These are phyloP conservation scores for Otolemur crassicaudatus DNA, from an alignment of 2,797 vertebrate genomes.

Conservation along the genomic window DNA sequence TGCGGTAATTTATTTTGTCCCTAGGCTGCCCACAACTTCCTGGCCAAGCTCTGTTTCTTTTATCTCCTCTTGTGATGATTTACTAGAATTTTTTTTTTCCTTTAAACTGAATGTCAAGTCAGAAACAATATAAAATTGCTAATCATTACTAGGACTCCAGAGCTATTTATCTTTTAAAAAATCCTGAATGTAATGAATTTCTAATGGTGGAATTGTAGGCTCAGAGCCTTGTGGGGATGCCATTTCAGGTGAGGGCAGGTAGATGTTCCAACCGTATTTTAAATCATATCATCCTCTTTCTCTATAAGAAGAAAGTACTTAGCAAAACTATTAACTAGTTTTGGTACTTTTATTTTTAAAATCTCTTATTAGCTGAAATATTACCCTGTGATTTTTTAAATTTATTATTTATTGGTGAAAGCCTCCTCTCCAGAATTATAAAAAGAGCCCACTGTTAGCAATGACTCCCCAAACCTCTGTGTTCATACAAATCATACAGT, in stretches of 20 bases:
- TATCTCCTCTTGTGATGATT: background rate
- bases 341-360: background rate
- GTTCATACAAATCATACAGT: background rate
- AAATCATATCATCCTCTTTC: background rate
- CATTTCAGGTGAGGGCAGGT: background rate
- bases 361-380: background rate
- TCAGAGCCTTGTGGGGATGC: background rate
- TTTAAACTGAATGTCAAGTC: conserved; percentile 31
- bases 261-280: background rate
- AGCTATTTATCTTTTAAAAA: background rate
- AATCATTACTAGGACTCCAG: background rate
- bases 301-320: background rate
- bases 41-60: background rate
- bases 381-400: background rate
- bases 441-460: background rate
- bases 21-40: background rate
- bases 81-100: conserved; percentile 5
- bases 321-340: background rate
- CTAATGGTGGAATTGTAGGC: background rate
- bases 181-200: background rate
- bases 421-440: conserved; percentile 1
- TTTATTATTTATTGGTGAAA: background rate
- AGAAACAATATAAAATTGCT: conserved; percentile 43
- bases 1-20: background rate
- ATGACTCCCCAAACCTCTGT: background rate